Conservation (phyloP, 2,888 invertebrate genomes). For the Choristoneura rosaceana region DNA sequence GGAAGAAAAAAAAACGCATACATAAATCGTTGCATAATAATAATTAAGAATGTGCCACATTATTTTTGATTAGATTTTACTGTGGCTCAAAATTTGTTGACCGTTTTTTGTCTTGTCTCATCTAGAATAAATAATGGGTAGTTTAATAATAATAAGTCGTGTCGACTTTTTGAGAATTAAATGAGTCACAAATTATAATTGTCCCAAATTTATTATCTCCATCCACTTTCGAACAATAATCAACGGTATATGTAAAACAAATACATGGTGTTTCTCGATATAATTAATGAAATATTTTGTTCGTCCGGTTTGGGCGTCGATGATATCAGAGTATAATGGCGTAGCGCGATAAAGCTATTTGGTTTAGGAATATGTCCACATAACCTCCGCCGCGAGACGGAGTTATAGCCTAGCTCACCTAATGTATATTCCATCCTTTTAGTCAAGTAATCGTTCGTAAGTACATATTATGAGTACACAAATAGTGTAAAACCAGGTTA, state of each 20-base stretch:
- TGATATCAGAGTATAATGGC: slow-evolving; percentile 68
- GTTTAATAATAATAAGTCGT: slow-evolving; percentile 65
- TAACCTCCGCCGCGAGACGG: slow-evolving; percentile 57
- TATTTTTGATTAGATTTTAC: slow-evolving; percentile 29
- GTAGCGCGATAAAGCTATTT: slow-evolving; percentile 62
- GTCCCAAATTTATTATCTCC: slow-evolving; percentile 80
- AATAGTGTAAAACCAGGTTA: slow-evolving; percentile 73
- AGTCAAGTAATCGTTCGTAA: slow-evolving; percentile 75
- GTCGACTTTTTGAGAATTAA: slow-evolving; percentile 67
- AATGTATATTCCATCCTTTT: slow-evolving; percentile 85
- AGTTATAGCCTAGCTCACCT: slow-evolving; percentile 73
- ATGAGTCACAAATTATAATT: slow-evolving; percentile 58
- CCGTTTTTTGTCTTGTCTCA: slow-evolving; percentile 52
- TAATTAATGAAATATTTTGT: slow-evolving; percentile 54
- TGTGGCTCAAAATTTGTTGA: slow-evolving; percentile 21
- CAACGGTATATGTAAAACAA: slow-evolving; percentile 30
- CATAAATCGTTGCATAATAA: slow-evolving; percentile 12
- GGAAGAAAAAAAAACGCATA: slow-evolving; percentile 58
- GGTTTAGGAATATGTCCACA: slow-evolving; percentile 66
- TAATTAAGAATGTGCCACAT: slow-evolving; percentile 33
- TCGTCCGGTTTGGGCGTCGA: slow-evolving; percentile 57
- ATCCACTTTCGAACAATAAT: slow-evolving; percentile 83
- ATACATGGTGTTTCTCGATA: slow-evolving; percentile 32
- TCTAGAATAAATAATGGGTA: slow-evolving; percentile 55
- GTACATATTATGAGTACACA: slow-evolving; percentile 81